Percentiles rank a stretch among this genome's conserved stretches.
Evolutionary conservation across 2,113 vertebrate species (phyloP).

Genomic region (Psammodynastes pulverulentus): DNA sequence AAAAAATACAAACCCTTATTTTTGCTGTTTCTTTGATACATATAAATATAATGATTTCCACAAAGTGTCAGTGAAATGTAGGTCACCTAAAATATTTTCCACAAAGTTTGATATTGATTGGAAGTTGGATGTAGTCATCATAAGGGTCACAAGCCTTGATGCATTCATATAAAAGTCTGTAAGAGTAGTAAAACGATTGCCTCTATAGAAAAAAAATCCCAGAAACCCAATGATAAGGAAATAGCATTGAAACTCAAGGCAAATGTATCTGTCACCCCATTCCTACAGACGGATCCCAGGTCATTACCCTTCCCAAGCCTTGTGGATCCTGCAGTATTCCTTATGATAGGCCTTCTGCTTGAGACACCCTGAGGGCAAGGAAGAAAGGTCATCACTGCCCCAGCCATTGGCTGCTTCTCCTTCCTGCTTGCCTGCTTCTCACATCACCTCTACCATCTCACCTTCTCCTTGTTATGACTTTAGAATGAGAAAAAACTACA

Average conservation of each 20-base stretch:
- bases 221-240: neutral
- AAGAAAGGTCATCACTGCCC: neutral
- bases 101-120: neutral
- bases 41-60: neutral
- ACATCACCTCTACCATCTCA: neutral
- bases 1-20: slow-evolving; percentile 52
- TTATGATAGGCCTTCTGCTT: neutral
- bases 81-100: neutral
- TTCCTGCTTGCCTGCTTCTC: neutral
- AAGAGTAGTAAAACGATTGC: neutral
- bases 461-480: neutral
- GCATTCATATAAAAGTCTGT: neutral
- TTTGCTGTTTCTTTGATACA: slow-evolving; percentile 2
- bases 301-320: neutral
- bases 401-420: neutral
- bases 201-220: neutral
- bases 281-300: neutral
- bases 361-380: neutral
- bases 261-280: neutral
- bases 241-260: neutral
- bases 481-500: neutral
- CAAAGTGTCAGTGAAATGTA: neutral
- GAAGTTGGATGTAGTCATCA: neutral
- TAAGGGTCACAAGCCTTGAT: neutral
- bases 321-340: neutral